Percentiles rank a stretch among this genome's conserved stretches.
Evolutionary conservation across 2,113 vertebrate genomes (phyloP).

Genomic region (Rhinolophus sinicus): DNA sequence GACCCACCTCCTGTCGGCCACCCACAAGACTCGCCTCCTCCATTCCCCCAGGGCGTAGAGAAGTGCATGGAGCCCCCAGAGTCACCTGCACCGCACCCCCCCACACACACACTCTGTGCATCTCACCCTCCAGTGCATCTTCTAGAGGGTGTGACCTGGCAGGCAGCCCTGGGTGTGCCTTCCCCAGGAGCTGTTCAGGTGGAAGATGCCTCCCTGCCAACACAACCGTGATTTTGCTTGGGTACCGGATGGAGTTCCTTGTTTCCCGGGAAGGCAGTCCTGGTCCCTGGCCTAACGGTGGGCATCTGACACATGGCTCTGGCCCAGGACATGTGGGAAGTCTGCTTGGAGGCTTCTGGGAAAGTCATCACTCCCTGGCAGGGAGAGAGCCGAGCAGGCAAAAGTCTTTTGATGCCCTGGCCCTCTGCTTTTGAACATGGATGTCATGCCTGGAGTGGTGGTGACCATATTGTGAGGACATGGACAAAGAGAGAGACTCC

Average conservation of each 20-base stretch:
- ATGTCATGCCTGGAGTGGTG: neutral
- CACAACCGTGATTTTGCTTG: neutral
- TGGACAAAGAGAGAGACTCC: neutral
- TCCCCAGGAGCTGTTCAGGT: neutral
- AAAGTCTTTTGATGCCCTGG: neutral
- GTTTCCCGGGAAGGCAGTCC: neutral
- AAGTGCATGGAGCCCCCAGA: neutral
- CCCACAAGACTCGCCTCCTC: neutral
- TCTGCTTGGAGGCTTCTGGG: neutral
- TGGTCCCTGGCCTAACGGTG: neutral
- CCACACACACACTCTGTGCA: rapidly evolving
- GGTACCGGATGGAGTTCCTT: neutral
- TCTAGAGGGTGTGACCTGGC: rapidly evolving
- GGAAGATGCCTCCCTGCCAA: neutral
- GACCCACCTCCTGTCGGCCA: neutral
- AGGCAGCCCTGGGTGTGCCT: neutral
- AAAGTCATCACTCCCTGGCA: neutral
- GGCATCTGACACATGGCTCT: neutral
- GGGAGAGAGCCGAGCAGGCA: neutral
- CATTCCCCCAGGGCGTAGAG: neutral
- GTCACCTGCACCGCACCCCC: neutral
- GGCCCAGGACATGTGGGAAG: neutral
- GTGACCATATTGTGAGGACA: neutral
- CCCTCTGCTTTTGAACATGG: neutral
- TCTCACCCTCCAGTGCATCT: neutral